phyloP scores from a whole-genome alignment of 2,113 vertebrate species.

The Oophaga pumilio region DNA sequence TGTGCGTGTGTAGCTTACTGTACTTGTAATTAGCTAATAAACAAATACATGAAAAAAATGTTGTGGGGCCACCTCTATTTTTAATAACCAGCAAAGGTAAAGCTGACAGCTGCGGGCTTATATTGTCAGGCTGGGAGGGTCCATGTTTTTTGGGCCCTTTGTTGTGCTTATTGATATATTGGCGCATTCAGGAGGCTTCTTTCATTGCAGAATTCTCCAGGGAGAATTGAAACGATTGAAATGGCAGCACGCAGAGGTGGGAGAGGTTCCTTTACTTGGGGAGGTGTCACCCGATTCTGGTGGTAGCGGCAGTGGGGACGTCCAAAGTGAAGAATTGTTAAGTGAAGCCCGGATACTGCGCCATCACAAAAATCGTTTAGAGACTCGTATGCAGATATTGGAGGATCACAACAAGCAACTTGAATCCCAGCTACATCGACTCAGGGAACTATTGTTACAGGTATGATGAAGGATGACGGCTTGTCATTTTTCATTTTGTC shows the following conservation, averaged over 20 bases:
- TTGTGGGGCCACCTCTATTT: too few relatives aligned
- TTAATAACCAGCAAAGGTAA: too few relatives aligned
- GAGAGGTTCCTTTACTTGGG: conserved; percentile 78
- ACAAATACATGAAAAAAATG: too few relatives aligned
- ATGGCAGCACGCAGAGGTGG: conserved; percentile 94
- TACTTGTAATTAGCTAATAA: too few relatives aligned
- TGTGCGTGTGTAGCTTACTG: too few relatives aligned
- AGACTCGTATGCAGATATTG: conserved; percentile 97
- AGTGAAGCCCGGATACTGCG: conserved; percentile 92
- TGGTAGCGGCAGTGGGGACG: conserved; percentile 62
- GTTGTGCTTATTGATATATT: background rate
- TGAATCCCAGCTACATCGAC: conserved; percentile 89
- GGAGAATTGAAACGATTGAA: conserved; percentile 92
- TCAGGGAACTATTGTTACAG: conserved; percentile 93
- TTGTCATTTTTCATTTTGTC: background rate
- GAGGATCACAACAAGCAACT: conserved; percentile 98
- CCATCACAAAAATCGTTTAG: conserved; percentile 96
- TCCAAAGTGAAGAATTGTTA: conserved; percentile 86
- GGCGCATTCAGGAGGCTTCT: background rate
- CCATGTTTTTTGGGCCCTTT: too few relatives aligned
- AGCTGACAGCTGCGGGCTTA: too few relatives aligned
- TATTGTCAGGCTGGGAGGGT: too few relatives aligned
- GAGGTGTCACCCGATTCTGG: conserved; percentile 74
- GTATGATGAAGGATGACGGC: conserved; percentile 63
- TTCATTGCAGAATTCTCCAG: conserved; percentile 85